Percentiles rank a stretch among this genome's conserved stretches.
Evolutionary conservation across 1,140 invertebrate species (phyloP).

Genomic region (Cephus cinctus): DNA sequence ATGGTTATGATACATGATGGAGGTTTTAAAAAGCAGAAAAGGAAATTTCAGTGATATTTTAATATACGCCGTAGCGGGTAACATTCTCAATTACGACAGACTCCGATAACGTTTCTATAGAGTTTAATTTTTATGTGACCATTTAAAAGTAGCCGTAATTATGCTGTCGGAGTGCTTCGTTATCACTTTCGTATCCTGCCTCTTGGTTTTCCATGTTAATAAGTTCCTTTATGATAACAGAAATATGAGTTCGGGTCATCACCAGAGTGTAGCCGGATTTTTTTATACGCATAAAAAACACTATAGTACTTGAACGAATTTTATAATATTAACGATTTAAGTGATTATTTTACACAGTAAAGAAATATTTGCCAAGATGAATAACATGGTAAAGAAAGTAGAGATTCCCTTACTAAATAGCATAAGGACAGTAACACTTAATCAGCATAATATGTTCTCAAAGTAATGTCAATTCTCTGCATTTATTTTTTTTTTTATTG

Average conservation of each 20-base stretch:
- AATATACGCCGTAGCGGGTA: conserved; percentile 4
- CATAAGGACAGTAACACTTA: conserved; percentile 1
- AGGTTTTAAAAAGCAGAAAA: background rate
- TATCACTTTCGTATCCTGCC: background rate
- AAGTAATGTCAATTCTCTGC: conserved; percentile 16
- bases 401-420: too few relatives aligned
- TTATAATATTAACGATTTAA: too few relatives aligned
- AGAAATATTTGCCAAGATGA: too few relatives aligned
- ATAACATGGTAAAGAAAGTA: too few relatives aligned
- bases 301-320: too few relatives aligned
- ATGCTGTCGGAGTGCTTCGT: background rate
- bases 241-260: too few relatives aligned
- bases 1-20: conserved; percentile 40
- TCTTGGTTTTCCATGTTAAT: background rate
- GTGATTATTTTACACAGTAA: too few relatives aligned
- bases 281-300: too few relatives aligned
- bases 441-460: conserved; percentile 14
- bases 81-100: background rate
- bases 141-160: background rate
- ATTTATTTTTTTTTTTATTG: too few relatives aligned
- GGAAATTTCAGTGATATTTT: background rate
- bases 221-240: background rate
- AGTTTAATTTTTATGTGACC: background rate
- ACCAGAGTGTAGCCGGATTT: too few relatives aligned
- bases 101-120: background rate